Evolutionary conservation across 2,888 invertebrate genomes (phyloP), one percentile per base, ranked within the genome.

Genomic region (Lissonota sp.): DNA sequence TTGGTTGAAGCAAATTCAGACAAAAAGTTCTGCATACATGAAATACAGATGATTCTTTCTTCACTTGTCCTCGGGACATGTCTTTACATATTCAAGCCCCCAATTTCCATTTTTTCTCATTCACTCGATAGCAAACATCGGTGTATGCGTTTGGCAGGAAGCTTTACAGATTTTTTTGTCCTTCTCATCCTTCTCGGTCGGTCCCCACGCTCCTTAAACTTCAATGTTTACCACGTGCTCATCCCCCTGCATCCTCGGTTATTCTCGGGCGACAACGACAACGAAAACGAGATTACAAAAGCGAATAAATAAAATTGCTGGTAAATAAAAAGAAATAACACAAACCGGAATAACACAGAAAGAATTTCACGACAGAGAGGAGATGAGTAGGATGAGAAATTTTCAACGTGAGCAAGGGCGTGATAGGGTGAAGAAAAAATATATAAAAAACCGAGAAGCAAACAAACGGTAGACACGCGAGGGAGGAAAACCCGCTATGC

Each of bases 361-460:
- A 71, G 67, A 78, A 78, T 78, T n/a, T 73, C 75, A 53, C 51
- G 69, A 75, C 70, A 80, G 60, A 75, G 64, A 63, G 55, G 70
- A 64, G 62, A 53, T 72, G 63, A 74, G 63, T 16, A 57, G 53
- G 72, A 14, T 84, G 86, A 84, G 44, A 16, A 49, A 58, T 81
- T 85, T 84, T 79, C 84, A 87, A 85, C 84, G 84, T 85, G 82
- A 84, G 66, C 57, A 53, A 75, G 75, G 66, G 78, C 58, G 76
- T 73, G 79, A 69, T 37, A 60, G 49, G 71, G 74, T 39, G 57
- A 74, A 71, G n/a, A 79, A 63, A 63, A 70, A 83, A 72, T 64
- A 44, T n/a, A 51, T 58, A 57, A 8, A 66, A 12, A 62, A 60
- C 37, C 7, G 6, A 39, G 39, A 42, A 42, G 26, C 26, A 26